Base-by-base conservation (phyloP, 2,113 vertebrate species). In the Menura novaehollandiae region DNA sequence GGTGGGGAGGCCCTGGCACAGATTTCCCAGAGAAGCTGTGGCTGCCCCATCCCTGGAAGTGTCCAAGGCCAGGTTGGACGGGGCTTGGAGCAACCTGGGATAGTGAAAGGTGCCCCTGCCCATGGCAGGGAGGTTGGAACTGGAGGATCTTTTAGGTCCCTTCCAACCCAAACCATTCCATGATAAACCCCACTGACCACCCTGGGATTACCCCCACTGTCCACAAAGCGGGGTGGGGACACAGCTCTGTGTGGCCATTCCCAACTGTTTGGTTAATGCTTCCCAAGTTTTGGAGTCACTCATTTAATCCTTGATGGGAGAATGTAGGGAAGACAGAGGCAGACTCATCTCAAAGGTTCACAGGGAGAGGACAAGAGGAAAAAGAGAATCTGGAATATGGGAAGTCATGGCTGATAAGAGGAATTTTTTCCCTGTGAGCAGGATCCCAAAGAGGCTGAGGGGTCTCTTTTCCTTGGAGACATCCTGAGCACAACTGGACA, bases 1-100 rank as follows among this genome's bases (percentile, higher is more conserved):
- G 7, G 4, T 67, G 33, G 10, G 1, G 6, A 59, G 12, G 1
- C 13, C 6, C 41, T 14, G 16, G 20, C 13, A 30, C 2, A 24
- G 56, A 4, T 0, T 72, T 1, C 2, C 44, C 60, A 67, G 60
- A 5, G 60, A 28, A 59, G 8, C 3, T 52, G 23, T 28, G 68
- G 37, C 15, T 74, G 18, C 9, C 1, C 15, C 44, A 52, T 52
- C 52, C 28, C 33, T 89, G 52, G 33, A 52, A 59, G 15, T 39
- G 7, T n/a, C 1, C 44, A 24, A 58, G 44, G 12, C 37, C 23
- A 17, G 37, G 4, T 4, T 67, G 77, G 52, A 59, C 0, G 0
- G 13, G 7, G 5, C 5, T 59, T 59, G 52, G 60, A 82, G 7
- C 23, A 52, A 4, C 5, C 11, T 47, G 62, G 62, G 23, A 10